phyloP scores from a whole-genome alignment of 2,113 vertebrate genomes.

The Centropristis striata region DNA sequence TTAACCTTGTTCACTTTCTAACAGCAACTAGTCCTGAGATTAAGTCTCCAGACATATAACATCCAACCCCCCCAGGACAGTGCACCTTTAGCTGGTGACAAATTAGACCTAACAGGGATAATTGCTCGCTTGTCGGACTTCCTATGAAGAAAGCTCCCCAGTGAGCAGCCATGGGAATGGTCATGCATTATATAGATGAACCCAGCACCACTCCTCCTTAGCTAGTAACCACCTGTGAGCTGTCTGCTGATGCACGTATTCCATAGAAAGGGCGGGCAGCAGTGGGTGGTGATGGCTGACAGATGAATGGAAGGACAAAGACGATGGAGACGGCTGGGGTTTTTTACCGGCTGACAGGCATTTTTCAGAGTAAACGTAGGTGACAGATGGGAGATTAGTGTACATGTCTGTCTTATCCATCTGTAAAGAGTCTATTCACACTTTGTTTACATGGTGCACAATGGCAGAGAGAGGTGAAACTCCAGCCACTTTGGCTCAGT shows the following conservation, averaged over 20 bases:
- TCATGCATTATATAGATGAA: constrained; percentile 75
- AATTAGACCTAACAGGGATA: constrained; percentile 48
- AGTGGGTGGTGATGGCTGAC: constrained; percentile 28
- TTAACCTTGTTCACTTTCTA: background rate
- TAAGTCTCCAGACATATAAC: constrained; percentile 3
- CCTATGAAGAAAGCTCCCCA: constrained; percentile 38
- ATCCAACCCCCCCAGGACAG: constrained; percentile 7
- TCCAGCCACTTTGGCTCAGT: constrained; percentile 30
- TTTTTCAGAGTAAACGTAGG: constrained; percentile 55
- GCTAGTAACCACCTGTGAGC: constrained; percentile 54
- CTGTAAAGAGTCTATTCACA: constrained; percentile 55
- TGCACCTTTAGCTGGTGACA: constrained; percentile 16
- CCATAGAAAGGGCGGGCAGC: constrained; percentile 15
- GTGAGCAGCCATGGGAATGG: constrained; percentile 42
- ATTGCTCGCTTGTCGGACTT: constrained; percentile 60
- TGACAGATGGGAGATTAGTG: constrained; percentile 74
- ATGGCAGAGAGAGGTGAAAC: constrained; percentile 44
- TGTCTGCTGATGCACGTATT: constrained; percentile 11
- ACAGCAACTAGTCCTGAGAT: background rate
- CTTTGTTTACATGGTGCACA: constrained; percentile 55
- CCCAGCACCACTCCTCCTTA: constrained; percentile 28
- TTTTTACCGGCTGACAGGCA: constrained; percentile 36
- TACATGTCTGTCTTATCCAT: constrained; percentile 59
- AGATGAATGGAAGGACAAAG: constrained; percentile 55
- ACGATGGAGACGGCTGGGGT: constrained; percentile 24